Base-by-base conservation (phyloP, 2,797 vertebrate genomes). In the Choloepus didactylus region DNA sequence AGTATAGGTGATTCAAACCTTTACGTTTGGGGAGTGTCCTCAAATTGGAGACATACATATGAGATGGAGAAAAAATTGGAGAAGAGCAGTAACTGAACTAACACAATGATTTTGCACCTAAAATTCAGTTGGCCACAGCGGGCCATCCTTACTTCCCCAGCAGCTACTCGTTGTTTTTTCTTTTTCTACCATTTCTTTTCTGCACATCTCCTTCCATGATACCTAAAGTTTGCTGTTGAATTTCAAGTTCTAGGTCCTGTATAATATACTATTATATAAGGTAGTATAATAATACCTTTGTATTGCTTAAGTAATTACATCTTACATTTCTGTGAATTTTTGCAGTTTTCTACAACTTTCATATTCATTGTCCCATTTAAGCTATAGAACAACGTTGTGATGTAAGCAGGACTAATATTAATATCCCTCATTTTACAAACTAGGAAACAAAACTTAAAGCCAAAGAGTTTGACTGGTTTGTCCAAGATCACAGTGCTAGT, bases 81-180 rank as follows among this genome's bases (percentile, higher is more conserved):
- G 29, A 27, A 12, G 5, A 54, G 18, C 35, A 18, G 41, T 8
- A 27, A 18, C 49, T 18, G 2, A 12, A n/a, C 25, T 19, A 31
- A 16, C 15, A 8, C 66, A 7, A 5, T 41, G 35, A 41, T 25
- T 31, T 21, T 23, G 31, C 19, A 14, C 51, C 83, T 27, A 15
- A 15, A 25, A 44, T 9, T 1, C 6, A 35, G 18, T 0, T 31
- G 3, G 15, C 72, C 23, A 11, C 0, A 1, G 0, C 49, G 11
- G 10, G 49, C 1, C 3, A 3, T 3, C 25, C 19, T 56, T 0
- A 1, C 46, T 38, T 21, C 41, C 41, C n/a, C 31, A 54, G 9
- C 41, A 73, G 11, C 23, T 38, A 6, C 6, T 41, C 10, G 19
- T 12, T 23, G 54, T 3, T 54, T 18, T 76, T 44, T 11, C 21